Evolutionary conservation across 2,113 vertebrate species (phyloP), one percentile per base, ranked within the genome.

Genomic region (Odocoileus virginianus): DNA sequence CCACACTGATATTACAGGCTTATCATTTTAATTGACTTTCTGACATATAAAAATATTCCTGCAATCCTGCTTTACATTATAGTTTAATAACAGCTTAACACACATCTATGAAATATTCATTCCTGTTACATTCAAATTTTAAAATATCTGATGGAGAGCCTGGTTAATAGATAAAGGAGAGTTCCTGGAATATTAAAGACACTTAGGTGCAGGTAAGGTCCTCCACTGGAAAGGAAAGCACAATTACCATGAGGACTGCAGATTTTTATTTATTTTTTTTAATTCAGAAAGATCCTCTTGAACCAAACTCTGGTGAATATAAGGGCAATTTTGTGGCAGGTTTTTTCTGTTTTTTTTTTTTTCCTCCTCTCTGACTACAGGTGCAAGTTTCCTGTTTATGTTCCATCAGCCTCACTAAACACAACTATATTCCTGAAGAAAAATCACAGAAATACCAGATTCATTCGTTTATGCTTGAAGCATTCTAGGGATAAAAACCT

Each of bases 11-110:
- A 98, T 98, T 98, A 97, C 83, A 98, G 97, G 97, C 97, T 98
- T 99, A 98, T 98, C 96, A 97, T 98, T 98, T 99, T 99, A 98
- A 99, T 99, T 98, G 98, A 98, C 98, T 98, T 98, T 93, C 97
- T 98, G 97, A 98, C 98, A 99, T 98, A 96, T 91, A 98, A 98
- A 99, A 98, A 98, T 97, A 98, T 98, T 98, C 95, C 97, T 97
- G 92, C 97, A 95, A 87, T 98, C 58, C 97, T 96, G 89, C 96
- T 98, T 98, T 98, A 97, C 94, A 98, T 97, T 95, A 96, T 67
- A 97, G 89, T 98, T 99, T 98, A 98, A 97, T 98, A 98, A 98
- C 97, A 98, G 96, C 98, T 98, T 98, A 98, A 98, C 95, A 98
- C 21, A 79, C 57, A 91, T 89, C 96, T 95, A 97, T 98, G 97